These are phyloP conservation scores for Fringilla coelebs DNA, from an alignment of 2,797 vertebrate species.

Conservation along the genomic window DNA sequence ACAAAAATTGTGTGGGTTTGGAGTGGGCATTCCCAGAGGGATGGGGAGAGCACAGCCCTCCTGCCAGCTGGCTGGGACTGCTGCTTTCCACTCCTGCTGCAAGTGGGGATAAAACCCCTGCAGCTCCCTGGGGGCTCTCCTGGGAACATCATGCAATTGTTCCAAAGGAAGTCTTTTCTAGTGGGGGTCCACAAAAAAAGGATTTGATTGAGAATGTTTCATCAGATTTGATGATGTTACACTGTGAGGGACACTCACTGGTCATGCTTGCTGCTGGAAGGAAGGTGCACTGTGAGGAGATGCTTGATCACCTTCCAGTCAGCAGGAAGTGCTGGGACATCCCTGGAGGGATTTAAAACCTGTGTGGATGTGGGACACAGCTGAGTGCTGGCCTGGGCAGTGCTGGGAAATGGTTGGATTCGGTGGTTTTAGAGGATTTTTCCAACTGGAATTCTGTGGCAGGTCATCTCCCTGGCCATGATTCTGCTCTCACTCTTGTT, in stretches of 20 bases:
- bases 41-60: neutral
- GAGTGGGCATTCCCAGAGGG: neutral
- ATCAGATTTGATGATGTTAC: neutral
- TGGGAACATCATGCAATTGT: fast-evolving
- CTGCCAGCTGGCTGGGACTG: neutral
- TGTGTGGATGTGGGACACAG: neutral
- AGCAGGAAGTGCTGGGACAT: neutral
- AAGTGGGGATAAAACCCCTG: fast-evolving
- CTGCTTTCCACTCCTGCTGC: neutral
- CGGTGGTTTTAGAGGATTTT: neutral
- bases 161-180: neutral
- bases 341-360: neutral
- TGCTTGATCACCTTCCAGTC: neutral
- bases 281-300: neutral
- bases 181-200: fast-evolving
- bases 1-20: neutral
- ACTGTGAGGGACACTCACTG: neutral
- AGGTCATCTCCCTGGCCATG: neutral
- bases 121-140: neutral
- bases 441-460: fast-evolving
- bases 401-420: neutral
- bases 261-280: neutral
- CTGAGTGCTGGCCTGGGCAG: neutral
- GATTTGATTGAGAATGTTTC: neutral
- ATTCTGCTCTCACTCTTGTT: neutral